phyloP scores from a whole-genome alignment of 2,888 invertebrate genomes.

The Salpingus planirostris region DNA sequence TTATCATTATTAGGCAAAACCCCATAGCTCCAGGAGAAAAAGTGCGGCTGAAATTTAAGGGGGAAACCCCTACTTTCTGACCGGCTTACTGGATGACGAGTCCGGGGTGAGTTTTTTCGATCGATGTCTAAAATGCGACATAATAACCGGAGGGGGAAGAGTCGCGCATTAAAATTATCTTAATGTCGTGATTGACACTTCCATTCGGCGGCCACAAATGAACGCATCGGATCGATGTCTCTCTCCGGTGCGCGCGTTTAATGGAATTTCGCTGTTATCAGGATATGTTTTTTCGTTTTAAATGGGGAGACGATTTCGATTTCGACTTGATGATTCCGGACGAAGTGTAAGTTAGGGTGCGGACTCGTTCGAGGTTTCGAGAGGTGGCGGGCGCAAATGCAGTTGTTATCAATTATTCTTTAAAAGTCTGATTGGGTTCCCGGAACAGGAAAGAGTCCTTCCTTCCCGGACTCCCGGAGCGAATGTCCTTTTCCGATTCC shows the following conservation, averaged over 20 bases:
- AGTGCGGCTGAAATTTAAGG: too few species aligned
- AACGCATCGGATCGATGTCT: constrained; percentile 18
- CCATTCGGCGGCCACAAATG: constrained; percentile 29
- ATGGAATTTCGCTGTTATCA: constrained; percentile 36
- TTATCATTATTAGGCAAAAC: too few species aligned
- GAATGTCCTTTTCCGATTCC: constrained; percentile 40
- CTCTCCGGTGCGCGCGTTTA: constrained; percentile 26
- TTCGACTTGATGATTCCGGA: too few species aligned
- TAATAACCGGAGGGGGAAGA: constrained; percentile 11
- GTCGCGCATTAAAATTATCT: constrained; percentile 33
- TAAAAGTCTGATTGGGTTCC: constrained; percentile 38
- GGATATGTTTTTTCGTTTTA: too few species aligned
- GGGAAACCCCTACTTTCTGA: too few species aligned
- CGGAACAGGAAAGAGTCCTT: constrained; percentile 42
- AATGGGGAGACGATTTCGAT: too few species aligned
- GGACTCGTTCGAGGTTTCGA: constrained; percentile 6
- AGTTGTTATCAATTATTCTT: constrained; percentile 34
- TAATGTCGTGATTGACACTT: constrained; percentile 39
- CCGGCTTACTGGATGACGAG: neutral
- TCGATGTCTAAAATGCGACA: too few species aligned
- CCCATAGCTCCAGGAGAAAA: too few species aligned
- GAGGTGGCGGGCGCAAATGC: constrained; percentile 13
- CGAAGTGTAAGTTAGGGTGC: too few species aligned
- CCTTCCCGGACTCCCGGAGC: constrained; percentile 43
- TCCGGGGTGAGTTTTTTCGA: too few species aligned